Evolutionary conservation across 2,113 vertebrate species (phyloP).

Genomic region (Lamprologus speciosus): DNA sequence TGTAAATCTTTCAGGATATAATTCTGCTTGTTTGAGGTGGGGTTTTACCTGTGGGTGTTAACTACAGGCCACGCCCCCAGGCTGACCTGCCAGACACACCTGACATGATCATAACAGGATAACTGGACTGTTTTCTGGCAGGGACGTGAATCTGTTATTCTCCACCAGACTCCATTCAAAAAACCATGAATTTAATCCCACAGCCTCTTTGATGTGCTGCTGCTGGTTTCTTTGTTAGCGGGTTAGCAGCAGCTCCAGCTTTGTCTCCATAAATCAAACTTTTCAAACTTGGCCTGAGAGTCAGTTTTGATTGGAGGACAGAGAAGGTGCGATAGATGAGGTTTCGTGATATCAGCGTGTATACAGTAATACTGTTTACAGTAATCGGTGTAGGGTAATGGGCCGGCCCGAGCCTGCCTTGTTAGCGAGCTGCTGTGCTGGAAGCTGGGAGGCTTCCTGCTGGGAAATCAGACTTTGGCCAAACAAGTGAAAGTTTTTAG

Average conservation of each 20-base stretch:
- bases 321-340: not conserved
- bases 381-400: not conserved
- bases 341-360: not conserved
- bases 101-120: not conserved
- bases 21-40: not conserved
- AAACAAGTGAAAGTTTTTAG: not conserved
- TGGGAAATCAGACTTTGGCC: not conserved
- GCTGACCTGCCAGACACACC: not conserved
- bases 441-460: not conserved
- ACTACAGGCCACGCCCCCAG: not conserved
- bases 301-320: not conserved
- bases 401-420: not conserved
- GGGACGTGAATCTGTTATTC: not conserved
- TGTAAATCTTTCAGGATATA: not conserved
- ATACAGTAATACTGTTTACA: not conserved
- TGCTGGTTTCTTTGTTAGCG: not conserved
- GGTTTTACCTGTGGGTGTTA: not conserved
- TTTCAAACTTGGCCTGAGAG: not conserved
- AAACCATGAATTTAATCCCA: not conserved
- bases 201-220: not conserved
- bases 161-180: not conserved
- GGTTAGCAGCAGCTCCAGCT: rapidly evolving
- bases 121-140: not conserved
- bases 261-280: not conserved
- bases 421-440: not conserved